Evolutionary conservation across 1,140 invertebrate genomes (phyloP).

Genomic region (Nomia melanderi): DNA sequence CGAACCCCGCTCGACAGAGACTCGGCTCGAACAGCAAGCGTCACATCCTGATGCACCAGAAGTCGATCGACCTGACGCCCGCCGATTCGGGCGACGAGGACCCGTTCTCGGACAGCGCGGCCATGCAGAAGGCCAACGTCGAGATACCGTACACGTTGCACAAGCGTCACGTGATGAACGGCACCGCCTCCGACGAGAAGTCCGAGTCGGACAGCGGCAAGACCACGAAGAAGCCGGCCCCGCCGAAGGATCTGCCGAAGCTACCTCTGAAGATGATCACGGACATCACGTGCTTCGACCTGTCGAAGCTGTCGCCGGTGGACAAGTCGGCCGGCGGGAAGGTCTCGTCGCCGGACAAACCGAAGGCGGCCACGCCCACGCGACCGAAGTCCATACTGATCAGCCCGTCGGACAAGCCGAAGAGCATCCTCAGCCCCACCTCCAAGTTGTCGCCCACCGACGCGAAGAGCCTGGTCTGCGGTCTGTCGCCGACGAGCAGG

Average conservation of each 20-base stretch:
- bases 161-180: slow-evolving; percentile 91
- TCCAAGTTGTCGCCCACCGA: slow-evolving; percentile 75
- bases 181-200: slow-evolving; percentile 84
- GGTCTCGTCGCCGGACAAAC: slow-evolving; percentile 67
- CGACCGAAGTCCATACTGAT: slow-evolving; percentile 71
- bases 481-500: slow-evolving; percentile 67
- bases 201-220: slow-evolving; percentile 76
- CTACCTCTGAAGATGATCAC: slow-evolving; percentile 78
- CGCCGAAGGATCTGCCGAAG: slow-evolving; percentile 72
- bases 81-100: slow-evolving; percentile 91
- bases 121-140: slow-evolving; percentile 81
- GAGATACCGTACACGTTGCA: slow-evolving; percentile 92
- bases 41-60: slow-evolving; percentile 91
- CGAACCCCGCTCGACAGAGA: slow-evolving; percentile 87
- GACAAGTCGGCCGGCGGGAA: slow-evolving; percentile 61
- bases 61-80: slow-evolving; percentile 91
- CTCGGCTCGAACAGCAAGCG: slow-evolving; percentile 87
- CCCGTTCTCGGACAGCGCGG: slow-evolving; percentile 82
- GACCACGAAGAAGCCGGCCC: slow-evolving; percentile 48
- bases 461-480: slow-evolving; percentile 53
- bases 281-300: slow-evolving; percentile 80
- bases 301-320: slow-evolving; percentile 72
- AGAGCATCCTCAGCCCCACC: slow-evolving; percentile 68
- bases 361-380: slow-evolving; percentile 71
- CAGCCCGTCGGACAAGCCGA: slow-evolving; percentile 71